Conservation (phyloP, 2,888 invertebrate species). For the Digitonthophagus gazella region DNA sequence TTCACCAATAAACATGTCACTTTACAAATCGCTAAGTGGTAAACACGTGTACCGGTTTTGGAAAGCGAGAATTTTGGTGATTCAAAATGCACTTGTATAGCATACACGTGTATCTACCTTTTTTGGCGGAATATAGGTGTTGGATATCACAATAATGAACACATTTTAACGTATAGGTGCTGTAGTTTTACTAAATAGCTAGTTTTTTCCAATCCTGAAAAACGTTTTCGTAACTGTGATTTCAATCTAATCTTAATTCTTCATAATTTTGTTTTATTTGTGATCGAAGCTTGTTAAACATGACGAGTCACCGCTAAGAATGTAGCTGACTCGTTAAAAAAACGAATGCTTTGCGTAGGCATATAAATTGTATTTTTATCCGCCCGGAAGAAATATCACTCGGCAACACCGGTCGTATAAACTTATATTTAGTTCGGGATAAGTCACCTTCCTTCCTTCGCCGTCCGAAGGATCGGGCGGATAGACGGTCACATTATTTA, state of each 20-base stretch:
- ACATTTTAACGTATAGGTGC: too few species aligned
- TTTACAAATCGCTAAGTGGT: constrained; percentile 15
- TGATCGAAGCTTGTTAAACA: neutral
- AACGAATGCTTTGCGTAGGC: neutral
- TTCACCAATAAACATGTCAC: constrained; percentile 16
- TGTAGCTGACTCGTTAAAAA: neutral
- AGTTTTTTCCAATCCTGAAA: too few species aligned
- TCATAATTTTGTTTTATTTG: neutral
- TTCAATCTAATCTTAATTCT: neutral
- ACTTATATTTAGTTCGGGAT: constrained; percentile 14
- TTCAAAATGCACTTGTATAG: neutral
- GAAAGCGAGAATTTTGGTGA: neutral
- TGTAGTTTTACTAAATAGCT: too few species aligned
- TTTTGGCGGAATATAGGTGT: neutral
- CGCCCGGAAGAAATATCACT: constrained; percentile 13
- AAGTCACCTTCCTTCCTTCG: constrained; percentile 10
- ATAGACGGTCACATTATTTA: constrained; percentile 35
- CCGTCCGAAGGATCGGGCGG: constrained; percentile 2
- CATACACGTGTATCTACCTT: neutral
- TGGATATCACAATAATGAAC: too few species aligned
- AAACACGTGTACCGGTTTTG: constrained; percentile 9
- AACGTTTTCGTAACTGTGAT: neutral
- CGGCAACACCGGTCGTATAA: constrained; percentile 11
- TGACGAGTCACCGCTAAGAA: neutral
- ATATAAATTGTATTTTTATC: constrained; percentile 11